Conservation (phyloP, 2,113 vertebrate species). For the Anoplopoma fimbria region DNA sequence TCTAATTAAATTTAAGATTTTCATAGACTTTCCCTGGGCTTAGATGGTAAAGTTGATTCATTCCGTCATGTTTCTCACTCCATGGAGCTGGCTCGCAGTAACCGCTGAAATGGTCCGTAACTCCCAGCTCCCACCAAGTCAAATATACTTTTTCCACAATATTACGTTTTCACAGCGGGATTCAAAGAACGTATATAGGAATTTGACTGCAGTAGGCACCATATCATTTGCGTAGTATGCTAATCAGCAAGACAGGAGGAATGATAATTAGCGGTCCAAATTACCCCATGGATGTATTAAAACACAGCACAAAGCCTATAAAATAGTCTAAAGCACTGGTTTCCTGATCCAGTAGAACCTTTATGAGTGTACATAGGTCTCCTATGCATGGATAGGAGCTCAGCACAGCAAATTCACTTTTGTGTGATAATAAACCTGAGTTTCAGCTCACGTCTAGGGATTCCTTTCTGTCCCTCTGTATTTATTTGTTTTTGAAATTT, state of each 20-base stretch:
- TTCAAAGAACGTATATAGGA: constrained; percentile 41
- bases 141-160: constrained; percentile 61
- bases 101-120: constrained; percentile 52
- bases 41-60: constrained; percentile 68
- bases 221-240: constrained; percentile 55
- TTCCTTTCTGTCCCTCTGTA: background rate
- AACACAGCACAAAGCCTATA: constrained; percentile 26
- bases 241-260: constrained; percentile 46
- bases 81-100: constrained; percentile 41
- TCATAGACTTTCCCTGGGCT: constrained; percentile 72
- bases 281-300: constrained; percentile 14
- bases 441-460: background rate
- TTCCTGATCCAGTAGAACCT: constrained; percentile 23
- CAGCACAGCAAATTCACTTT: constrained; percentile 8
- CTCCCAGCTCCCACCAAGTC: constrained; percentile 54
- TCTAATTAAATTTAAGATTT: constrained; percentile 79
- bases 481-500: constrained; percentile 9
- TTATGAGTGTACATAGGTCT: constrained; percentile 6
- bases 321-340: constrained; percentile 10
- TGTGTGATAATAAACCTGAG: background rate
- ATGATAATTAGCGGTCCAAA: constrained; percentile 54
- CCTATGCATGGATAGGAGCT: background rate
- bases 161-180: constrained; percentile 61
- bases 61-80: constrained; percentile 67
- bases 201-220: constrained; percentile 28